Conservation (phyloP, 2,888 invertebrate genomes). For the Melitaea athalia region DNA sequence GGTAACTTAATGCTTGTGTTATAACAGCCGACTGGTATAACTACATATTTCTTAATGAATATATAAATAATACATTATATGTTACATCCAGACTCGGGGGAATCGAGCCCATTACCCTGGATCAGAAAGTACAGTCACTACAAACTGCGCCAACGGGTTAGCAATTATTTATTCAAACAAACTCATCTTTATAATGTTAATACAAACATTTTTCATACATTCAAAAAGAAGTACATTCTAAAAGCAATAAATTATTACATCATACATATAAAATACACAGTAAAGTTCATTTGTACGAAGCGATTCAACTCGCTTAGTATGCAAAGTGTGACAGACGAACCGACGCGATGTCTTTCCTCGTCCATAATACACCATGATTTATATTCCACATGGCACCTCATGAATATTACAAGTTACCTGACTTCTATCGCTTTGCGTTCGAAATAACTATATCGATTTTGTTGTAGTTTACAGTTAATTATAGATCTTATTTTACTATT, state of each 20-base stretch:
- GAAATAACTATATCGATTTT: background rate
- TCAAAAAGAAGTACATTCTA: background rate
- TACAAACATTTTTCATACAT: background rate
- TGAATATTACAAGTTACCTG: constrained; percentile 33
- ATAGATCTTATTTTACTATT: too few relatives aligned
- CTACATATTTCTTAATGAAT: too few relatives aligned
- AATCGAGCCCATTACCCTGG: too few relatives aligned
- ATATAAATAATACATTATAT: too few relatives aligned
- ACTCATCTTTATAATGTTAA: too few relatives aligned
- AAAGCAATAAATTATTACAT: constrained; percentile 15
- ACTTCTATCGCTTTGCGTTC: constrained; percentile 7
- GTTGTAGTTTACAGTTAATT: background rate
- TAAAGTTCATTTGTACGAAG: constrained; percentile 20
- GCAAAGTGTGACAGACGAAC: constrained; percentile 37
- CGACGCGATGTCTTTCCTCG: constrained; percentile 53
- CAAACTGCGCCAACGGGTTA: too few relatives aligned
- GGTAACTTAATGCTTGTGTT: too few relatives aligned
- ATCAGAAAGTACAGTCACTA: too few relatives aligned
- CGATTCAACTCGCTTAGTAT: constrained; percentile 41
- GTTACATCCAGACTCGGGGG: too few relatives aligned
- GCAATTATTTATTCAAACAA: too few relatives aligned
- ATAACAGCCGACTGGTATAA: too few relatives aligned
- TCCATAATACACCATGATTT: constrained; percentile 40
- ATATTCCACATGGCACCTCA: constrained; percentile 40
- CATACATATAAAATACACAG: constrained; percentile 11